Evolutionary conservation across 2,888 invertebrate genomes (phyloP), one percentile per base, ranked within the genome.

Genomic region (Pycnomerus fuliginosus): DNA sequence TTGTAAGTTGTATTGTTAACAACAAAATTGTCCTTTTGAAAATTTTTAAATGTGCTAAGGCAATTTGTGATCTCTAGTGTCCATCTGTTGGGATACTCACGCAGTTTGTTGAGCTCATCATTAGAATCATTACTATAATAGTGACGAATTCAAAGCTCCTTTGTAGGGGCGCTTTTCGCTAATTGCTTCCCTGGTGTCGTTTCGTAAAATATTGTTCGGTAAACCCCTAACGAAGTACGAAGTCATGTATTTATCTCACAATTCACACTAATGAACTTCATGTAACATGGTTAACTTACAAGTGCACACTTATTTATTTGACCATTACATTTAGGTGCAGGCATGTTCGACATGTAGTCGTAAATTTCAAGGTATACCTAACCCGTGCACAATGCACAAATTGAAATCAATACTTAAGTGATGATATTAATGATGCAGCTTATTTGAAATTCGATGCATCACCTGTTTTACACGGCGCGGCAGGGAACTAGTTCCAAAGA

Each of bases 231-330:
- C 43, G 43, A 43, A 43, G 42, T 42, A 42, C 35, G 29, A 29
- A 34, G 41, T 38, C 17, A 47, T 38, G 41, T 47, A 44, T 47
- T 50, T 50, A 50, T 48, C 50, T 34, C 38, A 38, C 40, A 37
- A 41, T 47, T 44, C 41, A 30, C 47, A 48, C 47, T 50, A 50
- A 50, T 50, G 50, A 50, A 50, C 50, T 44, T 31, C 50, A 47
- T 50, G 41, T 50, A 41, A 43, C 46, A 44, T 38, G 41, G 36
- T 24, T 27, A 38, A 37, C 27, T 20, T 44, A 50, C 45, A 44
- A 42, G 42, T 30, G 42, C 25, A 37, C 38, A 43, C 38, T 47
- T 50, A 48, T 47, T 50, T 47, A 50, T 46, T 46, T 44, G 43
- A 41, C 37, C 46, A 50, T 50, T 49, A 49, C 34, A 38, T 49